These are phyloP conservation scores for Sinocyclocheilus anshuiensis DNA, from an alignment of 2,113 vertebrate species.

Conservation along the genomic window DNA sequence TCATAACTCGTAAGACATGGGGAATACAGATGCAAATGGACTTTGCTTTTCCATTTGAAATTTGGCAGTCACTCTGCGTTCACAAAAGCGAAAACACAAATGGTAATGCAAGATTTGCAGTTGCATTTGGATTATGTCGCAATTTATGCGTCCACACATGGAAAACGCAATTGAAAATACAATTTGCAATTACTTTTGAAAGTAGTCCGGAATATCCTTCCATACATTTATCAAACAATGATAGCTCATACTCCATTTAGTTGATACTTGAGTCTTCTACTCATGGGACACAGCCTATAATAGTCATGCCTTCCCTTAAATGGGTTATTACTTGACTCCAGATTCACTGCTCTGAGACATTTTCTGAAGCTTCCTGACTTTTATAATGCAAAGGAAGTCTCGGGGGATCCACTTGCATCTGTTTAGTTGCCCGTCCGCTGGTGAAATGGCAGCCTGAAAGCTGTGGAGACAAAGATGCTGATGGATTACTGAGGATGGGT, in stretches of 20 bases:
- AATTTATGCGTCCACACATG: too few relatives aligned
- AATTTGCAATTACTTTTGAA: too few relatives aligned
- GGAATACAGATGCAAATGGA: too few relatives aligned
- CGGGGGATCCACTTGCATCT: neutral
- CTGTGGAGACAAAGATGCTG: slow-evolving; percentile 7
- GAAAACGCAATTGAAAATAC: too few relatives aligned
- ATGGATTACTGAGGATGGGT: neutral
- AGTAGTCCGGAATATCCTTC: too few relatives aligned
- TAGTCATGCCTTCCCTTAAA: neutral
- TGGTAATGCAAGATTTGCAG: too few relatives aligned
- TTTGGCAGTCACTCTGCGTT: too few relatives aligned
- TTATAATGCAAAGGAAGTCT: neutral
- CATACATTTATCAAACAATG: neutral
- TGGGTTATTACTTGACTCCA: neutral
- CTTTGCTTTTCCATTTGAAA: too few relatives aligned
- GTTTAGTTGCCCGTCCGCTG: neutral
- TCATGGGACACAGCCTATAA: neutral
- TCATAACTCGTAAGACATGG: too few relatives aligned
- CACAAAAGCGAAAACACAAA: too few relatives aligned
- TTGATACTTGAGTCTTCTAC: neutral
- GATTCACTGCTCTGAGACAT: neutral
- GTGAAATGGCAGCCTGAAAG: neutral
- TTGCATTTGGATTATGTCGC: too few relatives aligned
- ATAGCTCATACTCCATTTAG: neutral
- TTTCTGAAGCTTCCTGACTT: neutral